Evolutionary conservation across 2,888 invertebrate species (phyloP), one percentile per base, ranked within the genome.

Genomic region (Drosophila trichaetosa): DNA sequence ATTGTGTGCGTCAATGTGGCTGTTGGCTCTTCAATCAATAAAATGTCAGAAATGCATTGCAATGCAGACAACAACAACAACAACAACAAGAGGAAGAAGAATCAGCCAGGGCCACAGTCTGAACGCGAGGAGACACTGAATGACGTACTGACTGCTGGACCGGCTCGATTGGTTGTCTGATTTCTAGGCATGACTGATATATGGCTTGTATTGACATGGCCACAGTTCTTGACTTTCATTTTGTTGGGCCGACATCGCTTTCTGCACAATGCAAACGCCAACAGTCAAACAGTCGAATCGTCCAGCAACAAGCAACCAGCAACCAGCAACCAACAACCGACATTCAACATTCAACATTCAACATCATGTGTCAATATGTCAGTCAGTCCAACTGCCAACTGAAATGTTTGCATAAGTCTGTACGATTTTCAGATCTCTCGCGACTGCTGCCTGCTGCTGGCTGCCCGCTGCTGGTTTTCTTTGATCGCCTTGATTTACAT

Each of bases 121-220:
- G 71, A 62, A 48, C 48, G 60, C 40, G 60, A 34, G 34, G 27
- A 59, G 46, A 80, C 73, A 89, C 68, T 73, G 87, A 83, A 68
- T 84, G 85, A 90, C 75, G 75, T 79, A 84, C 72, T 68, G 83
- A 88, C 90, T 83, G 87, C 48, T 58, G 73, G 67, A 65, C 38
- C 61, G 71, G 58, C 52, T 77, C 68, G 78, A 81, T 73, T 46
- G 46, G 46, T 46, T 86, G 84, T 84, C 73, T 79, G 90, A 73
- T 85, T 86, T 83, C 80, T 80, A 75, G 85, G 64, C 87, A 80
- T 82, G 84, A 73, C 88, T 89, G 90, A 83, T 83, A 87, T 89
- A 83, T 89, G 84, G 89, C 87, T 69, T 87, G 89, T 87, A 87
- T 87, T 87, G 84, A 89, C 86, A 77, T 80, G 90, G 90, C 88